Conservation (phyloP, 1,140 invertebrate genomes). For the Ceratina japonica region DNA sequence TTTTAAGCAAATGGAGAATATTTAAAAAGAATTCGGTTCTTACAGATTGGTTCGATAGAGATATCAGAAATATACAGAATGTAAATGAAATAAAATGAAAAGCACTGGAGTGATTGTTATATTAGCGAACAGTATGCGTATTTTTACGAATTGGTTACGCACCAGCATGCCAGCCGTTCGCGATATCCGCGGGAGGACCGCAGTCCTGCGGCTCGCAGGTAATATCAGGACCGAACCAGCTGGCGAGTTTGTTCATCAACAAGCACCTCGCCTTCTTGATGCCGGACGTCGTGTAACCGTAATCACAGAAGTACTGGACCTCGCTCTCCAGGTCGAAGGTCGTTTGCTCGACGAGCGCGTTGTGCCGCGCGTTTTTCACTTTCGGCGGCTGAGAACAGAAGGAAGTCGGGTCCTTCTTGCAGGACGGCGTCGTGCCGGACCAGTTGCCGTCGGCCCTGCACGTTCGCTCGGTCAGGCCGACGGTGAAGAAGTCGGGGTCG, state of each 20-base stretch:
- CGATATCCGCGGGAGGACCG: slow-evolving; percentile 91
- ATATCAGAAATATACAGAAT: too few relatives aligned
- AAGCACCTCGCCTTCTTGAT: slow-evolving; percentile 94
- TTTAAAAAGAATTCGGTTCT: too few relatives aligned
- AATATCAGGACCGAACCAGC: slow-evolving; percentile 96
- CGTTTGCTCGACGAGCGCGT: slow-evolving; percentile 88
- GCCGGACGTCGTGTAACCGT: slow-evolving; percentile 92
- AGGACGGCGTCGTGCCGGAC: slow-evolving; percentile 92
- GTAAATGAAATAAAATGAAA: too few relatives aligned
- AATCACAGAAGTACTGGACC: slow-evolving; percentile 94
- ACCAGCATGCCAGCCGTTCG: slow-evolving; percentile 92
- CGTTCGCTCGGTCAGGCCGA: slow-evolving; percentile 90
- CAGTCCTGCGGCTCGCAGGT: slow-evolving; percentile 95
- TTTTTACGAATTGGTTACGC: slow-evolving; percentile 13
- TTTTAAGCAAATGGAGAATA: too few relatives aligned
- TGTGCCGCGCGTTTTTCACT: slow-evolving; percentile 93
- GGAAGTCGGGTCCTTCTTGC: slow-evolving; percentile 91
- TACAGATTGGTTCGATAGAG: too few relatives aligned
- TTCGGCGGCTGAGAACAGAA: slow-evolving; percentile 93
- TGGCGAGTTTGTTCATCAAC: slow-evolving; percentile 88
- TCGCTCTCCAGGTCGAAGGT: slow-evolving; percentile 91
- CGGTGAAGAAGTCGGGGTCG: slow-evolving; percentile 91
- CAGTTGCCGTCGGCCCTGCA: slow-evolving; percentile 96
- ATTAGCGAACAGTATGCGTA: too few relatives aligned
- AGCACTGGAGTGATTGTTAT: too few relatives aligned